Evolutionary conservation across 2,797 vertebrate genomes (phyloP).

Genomic region (Naso thynnoides): DNA sequence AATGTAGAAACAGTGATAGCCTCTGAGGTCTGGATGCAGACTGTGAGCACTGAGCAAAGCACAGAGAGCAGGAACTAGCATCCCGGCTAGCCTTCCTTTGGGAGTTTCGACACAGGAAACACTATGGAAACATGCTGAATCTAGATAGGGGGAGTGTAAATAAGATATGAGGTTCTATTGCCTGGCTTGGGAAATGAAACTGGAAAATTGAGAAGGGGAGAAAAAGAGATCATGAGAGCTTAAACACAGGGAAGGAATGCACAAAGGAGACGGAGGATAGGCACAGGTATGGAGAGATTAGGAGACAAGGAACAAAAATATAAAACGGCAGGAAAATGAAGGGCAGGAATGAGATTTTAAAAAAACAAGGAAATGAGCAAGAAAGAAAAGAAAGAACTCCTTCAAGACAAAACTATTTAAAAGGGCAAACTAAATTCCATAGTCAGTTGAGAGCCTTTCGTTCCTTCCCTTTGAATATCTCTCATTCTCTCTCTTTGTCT

Average conservation of each 20-base stretch:
- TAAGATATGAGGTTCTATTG: conserved; percentile 79
- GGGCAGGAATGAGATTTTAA: conserved; percentile 25
- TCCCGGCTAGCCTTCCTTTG: conserved; percentile 69
- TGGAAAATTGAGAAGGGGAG: conserved; percentile 66
- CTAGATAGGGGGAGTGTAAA: conserved; percentile 75
- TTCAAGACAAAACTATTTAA: conserved; percentile 64
- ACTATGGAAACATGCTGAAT: conserved; percentile 76
- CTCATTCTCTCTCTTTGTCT: conserved; percentile 56
- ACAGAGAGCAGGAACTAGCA: conserved; percentile 48
- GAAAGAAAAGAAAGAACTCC: conserved; percentile 26
- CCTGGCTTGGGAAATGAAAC: conserved; percentile 73
- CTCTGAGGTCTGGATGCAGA: conserved; percentile 71
- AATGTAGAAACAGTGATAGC: conserved; percentile 71
- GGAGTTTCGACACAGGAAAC: conserved; percentile 75
- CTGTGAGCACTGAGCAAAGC: conserved; percentile 49
- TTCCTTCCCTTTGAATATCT: conserved; percentile 58
- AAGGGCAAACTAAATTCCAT: conserved; percentile 72
- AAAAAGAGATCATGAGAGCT: conserved; percentile 50
- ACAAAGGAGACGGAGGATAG: conserved; percentile 23
- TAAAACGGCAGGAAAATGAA: conserved; percentile 25
- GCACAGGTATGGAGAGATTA: conserved; percentile 37
- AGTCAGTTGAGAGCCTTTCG: conserved; percentile 61
- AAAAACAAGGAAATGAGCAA: conserved; percentile 34
- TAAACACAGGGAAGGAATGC: conserved; percentile 51
- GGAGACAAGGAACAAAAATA: conserved; percentile 19